A percentile compares a stretch with the other conserved stretches of the same genome.
Evolutionary conservation across 92 coral and sea anemone genomes (phyloP).

Genomic region (Palythoa heliodiscus): DNA sequence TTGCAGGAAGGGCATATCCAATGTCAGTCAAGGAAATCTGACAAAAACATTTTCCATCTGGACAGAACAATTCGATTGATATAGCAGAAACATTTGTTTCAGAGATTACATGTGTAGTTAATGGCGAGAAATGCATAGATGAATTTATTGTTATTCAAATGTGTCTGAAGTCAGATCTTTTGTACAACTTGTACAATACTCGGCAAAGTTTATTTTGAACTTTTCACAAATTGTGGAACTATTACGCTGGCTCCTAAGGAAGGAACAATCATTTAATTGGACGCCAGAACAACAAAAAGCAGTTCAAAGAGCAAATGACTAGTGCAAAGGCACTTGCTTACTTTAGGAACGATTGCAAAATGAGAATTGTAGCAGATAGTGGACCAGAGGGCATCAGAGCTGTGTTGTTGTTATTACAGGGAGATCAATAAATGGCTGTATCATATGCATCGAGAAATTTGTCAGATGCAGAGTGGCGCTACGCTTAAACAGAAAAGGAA

Average conservation of each 20-base stretch:
- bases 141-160: conserved; percentile 53
- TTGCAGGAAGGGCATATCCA: conserved; percentile 20
- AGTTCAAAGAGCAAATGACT: conserved; percentile 50
- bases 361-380: too few species aligned
- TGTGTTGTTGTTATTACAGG: too few species aligned
- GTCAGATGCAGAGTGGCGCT: conserved; percentile 56
- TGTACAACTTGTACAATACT: conserved; percentile 60
- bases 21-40: conserved; percentile 36
- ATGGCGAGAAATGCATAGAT: conserved; percentile 31
- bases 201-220: conserved; percentile 52
- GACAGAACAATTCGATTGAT: conserved; percentile 48
- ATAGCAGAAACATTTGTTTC: conserved; percentile 39
- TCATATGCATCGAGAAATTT: conserved; percentile 62
- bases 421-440: conserved; percentile 68
- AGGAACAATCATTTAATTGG: conserved; percentile 49
- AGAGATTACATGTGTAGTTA: conserved; percentile 39
- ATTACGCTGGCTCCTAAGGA: too few species aligned
- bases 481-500: conserved; percentile 62
- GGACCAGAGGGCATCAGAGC: too few species aligned
- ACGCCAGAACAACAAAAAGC: conserved; percentile 38
- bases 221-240: conserved; percentile 49
- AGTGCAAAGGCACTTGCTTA: conserved; percentile 52
- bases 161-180: conserved; percentile 52
- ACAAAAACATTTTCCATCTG: conserved; percentile 53
- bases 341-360: conserved; percentile 42